Percentiles rank a stretch among this genome's conserved stretches.
phyloP scores from a whole-genome alignment of 2,888 invertebrate genomes.

The Brachyptera risi region DNA sequence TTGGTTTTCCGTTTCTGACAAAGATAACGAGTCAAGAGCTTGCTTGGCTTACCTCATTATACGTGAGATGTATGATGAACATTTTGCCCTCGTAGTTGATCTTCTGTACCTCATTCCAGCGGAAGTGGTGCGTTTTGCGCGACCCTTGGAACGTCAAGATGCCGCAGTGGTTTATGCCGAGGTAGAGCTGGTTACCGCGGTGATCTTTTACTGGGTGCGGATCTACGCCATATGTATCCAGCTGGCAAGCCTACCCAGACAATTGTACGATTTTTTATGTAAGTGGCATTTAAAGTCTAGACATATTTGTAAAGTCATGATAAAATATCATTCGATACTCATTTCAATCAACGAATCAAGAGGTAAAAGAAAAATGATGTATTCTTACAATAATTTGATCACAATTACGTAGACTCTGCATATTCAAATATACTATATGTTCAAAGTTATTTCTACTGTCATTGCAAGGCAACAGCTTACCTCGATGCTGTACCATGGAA shows the following conservation, averaged over 20 bases:
- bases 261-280: too few relatives aligned
- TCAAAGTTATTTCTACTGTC: too few relatives aligned
- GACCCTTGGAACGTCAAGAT: slow-evolving; percentile 93
- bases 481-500: too few relatives aligned
- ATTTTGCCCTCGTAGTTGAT: slow-evolving; percentile 97
- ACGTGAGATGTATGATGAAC: slow-evolving; percentile 92
- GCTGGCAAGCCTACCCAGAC: slow-evolving; percentile 64
- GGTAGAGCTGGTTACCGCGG: slow-evolving; percentile 83
- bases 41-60: slow-evolving; percentile 70
- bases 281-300: too few relatives aligned
- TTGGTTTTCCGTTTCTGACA: slow-evolving; percentile 4
- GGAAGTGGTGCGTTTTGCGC: slow-evolving; percentile 89
- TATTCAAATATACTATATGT: too few relatives aligned
- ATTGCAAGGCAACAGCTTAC: too few relatives aligned
- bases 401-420: too few relatives aligned
- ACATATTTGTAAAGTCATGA: too few relatives aligned
- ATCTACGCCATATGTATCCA: slow-evolving; percentile 97
- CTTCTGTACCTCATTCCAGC: slow-evolving; percentile 93
- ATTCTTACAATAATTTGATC: too few relatives aligned
- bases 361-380: too few relatives aligned
- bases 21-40: background rate
- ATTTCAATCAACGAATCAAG: too few relatives aligned
- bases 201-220: slow-evolving; percentile 99
- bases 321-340: too few relatives aligned
- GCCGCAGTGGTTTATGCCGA: slow-evolving; percentile 93